Evolutionary conservation across 2,113 vertebrate species (phyloP).

Genomic region (Bubo bubo): DNA sequence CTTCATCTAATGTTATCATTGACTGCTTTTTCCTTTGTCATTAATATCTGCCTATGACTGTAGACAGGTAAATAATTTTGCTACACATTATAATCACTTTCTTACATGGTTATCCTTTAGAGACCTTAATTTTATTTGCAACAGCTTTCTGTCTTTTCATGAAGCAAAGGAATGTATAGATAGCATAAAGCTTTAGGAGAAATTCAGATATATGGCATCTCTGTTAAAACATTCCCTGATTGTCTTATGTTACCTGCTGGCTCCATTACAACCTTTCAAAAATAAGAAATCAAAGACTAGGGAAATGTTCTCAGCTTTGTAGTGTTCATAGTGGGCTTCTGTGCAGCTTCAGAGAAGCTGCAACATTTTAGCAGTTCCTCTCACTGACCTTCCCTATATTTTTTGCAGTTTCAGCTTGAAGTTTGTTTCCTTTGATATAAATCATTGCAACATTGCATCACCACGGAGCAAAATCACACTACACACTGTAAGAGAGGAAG

Average conservation of each 20-base stretch:
- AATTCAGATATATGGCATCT: not conserved
- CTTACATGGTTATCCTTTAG: not conserved
- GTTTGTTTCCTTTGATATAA: conserved; percentile 59
- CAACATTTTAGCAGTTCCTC: conserved; percentile 36
- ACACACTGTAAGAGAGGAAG: not conserved
- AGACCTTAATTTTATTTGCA: not conserved
- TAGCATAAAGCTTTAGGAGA: not conserved
- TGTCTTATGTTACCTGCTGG: conserved; percentile 9
- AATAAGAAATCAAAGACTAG: conserved; percentile 38
- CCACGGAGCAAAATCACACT: not conserved
- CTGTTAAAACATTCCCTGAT: not conserved
- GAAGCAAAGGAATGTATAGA: not conserved
- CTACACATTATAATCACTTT: not conserved
- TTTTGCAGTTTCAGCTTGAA: conserved; percentile 56
- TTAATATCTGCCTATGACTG: not conserved
- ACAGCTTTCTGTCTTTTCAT: not conserved
- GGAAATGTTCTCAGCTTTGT: conserved; percentile 29
- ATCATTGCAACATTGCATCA: not conserved
- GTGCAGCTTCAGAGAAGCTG: conserved; percentile 13
- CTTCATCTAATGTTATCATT: not conserved
- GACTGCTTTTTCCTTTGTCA: not conserved
- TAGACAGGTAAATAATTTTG: not conserved
- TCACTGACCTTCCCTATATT: conserved; percentile 31
- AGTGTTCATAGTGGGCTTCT: not conserved
- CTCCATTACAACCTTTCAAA: conserved; percentile 24